phyloP scores from a whole-genome alignment of 64 coral and sea anemone genomes.

The Dendronephthya gigantea region DNA sequence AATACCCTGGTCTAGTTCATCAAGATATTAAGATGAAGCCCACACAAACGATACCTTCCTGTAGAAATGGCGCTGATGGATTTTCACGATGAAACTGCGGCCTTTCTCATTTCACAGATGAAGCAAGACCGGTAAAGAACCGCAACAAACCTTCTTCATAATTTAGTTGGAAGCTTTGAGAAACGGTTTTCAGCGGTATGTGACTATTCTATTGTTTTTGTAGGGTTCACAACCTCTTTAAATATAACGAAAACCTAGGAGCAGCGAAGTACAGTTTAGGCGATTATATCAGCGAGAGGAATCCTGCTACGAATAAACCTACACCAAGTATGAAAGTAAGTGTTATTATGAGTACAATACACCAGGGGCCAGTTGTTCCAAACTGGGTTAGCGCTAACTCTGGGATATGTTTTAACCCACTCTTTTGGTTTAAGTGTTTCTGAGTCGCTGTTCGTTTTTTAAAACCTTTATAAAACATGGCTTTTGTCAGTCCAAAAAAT shows the following conservation, averaged over 20 bases:
- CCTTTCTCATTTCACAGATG: constrained; percentile 57
- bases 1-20: not conserved
- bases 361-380: too few species aligned
- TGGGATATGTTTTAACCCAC: too few species aligned
- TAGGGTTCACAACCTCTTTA: constrained; percentile 75
- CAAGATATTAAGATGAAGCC: not conserved
- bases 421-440: too few species aligned
- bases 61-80: constrained; percentile 52
- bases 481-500: too few species aligned
- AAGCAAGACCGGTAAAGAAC: constrained; percentile 63
- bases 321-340: constrained; percentile 39
- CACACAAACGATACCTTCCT: constrained; percentile 22
- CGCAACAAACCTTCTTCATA: too few species aligned
- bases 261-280: constrained; percentile 52
- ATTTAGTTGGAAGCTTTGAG: too few species aligned
- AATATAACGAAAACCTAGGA: constrained; percentile 21
- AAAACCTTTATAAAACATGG: too few species aligned
- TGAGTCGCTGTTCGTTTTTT: too few species aligned
- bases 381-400: too few species aligned
- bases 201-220: not conserved
- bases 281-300: constrained; percentile 51
- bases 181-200: too few species aligned
- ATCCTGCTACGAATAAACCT: constrained; percentile 14
- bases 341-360: too few species aligned
- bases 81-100: constrained; percentile 48